phyloP scores from a whole-genome alignment of 2,888 invertebrate genomes.

The Elegia similella region DNA sequence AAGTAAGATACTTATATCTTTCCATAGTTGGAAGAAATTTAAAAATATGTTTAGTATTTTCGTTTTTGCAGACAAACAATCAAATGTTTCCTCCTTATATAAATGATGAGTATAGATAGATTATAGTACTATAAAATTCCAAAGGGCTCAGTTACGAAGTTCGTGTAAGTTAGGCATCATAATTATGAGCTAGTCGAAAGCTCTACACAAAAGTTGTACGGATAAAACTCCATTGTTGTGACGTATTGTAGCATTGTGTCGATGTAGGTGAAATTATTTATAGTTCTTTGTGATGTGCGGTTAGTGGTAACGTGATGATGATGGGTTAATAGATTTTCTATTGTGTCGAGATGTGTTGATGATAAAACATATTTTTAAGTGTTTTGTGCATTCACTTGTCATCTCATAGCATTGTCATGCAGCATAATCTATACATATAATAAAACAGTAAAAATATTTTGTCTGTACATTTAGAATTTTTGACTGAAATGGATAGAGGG shows the following conservation, averaged over 20 bases:
- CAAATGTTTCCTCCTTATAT: too few relatives aligned
- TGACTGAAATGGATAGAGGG: too few relatives aligned
- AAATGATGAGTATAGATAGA: too few relatives aligned
- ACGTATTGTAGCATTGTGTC: background rate
- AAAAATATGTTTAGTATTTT: too few relatives aligned
- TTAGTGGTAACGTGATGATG: slow-evolving; percentile 3
- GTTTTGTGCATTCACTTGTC: background rate
- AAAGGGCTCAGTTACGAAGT: background rate
- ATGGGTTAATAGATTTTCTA: slow-evolving; percentile 3
- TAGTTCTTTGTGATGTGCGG: background rate
- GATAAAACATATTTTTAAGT: background rate
- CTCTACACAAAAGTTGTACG: background rate
- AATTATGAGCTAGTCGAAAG: background rate
- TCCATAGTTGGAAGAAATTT: too few relatives aligned
- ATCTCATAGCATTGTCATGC: background rate
- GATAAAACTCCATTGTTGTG: too few relatives aligned
- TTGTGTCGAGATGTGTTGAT: slow-evolving; percentile 2
- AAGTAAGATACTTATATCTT: too few relatives aligned
- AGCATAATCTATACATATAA: too few relatives aligned
- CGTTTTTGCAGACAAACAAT: too few relatives aligned
- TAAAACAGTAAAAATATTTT: too few relatives aligned
- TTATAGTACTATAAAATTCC: too few relatives aligned
- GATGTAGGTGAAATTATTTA: slow-evolving; percentile 7
- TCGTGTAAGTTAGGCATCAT: background rate
- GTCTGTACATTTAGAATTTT: too few relatives aligned